Evolutionary conservation across 1,140 invertebrate species (phyloP), one percentile per base, ranked within the genome.

Genomic region (Laupala kohalensis): DNA sequence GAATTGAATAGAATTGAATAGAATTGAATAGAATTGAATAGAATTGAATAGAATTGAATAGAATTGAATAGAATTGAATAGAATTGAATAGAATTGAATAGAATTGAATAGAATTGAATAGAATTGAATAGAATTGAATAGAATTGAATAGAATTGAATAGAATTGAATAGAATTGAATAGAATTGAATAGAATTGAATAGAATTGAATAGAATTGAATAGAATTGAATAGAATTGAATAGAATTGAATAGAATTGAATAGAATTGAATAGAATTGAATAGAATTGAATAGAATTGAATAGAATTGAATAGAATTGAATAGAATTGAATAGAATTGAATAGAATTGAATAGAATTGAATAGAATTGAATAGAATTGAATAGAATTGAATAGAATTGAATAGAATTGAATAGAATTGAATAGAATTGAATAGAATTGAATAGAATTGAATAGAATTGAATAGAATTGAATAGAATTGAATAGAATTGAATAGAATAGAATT

Each of bases 361-460:
- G 71, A 70, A 74, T 71, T 73, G 73, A 70, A 73, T 65, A 74
- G 71, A 70, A 74, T 30, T 69, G 68, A 70, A 73, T 71, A 74
- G 65, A 68, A 73, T 69, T 73, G 71, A 74, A 74, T 69, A 70
- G 71, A 74, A 74, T 69, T 69, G 71, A 74, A 74, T 64, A 70
- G 73, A 74, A 74, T 68, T 37, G 73, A 74, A 74, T 65, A 72
- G 72, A 73, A 73, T 29, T 72, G 72, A 73, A 74, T 62, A 73
- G 71, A 74, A 74, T 63, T 69, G 73, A 74, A 74, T 30, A 62
- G 73, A 74, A 72, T 25, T 23, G 71, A 73, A 73, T 25, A 30
- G 70, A 72, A 72, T 64, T 28, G 71, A 72, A 72, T 26, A 68
- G 71, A 72, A 72, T 64, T 25, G 71, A 72, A 69, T 71, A 73